Conservation (phyloP, 2,113 vertebrate species). For the Lophius piscatorius region DNA sequence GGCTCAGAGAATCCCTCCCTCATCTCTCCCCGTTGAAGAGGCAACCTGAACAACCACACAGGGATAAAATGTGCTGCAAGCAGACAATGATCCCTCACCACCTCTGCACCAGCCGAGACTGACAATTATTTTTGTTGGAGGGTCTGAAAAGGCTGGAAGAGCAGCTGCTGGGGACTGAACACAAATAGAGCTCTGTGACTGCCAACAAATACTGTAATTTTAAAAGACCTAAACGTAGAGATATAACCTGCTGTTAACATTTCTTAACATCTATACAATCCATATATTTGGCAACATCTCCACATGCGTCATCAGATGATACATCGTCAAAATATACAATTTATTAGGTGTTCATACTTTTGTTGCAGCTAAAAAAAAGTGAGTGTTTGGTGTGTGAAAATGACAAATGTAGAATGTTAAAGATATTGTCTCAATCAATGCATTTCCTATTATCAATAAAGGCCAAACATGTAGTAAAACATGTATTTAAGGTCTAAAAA, state of each 20-base stretch:
- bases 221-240: not conserved
- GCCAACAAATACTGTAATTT: slow-evolving; percentile 1
- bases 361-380: no score
- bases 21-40: not conserved
- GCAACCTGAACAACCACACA: slow-evolving; percentile 12
- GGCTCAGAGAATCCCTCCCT: not conserved
- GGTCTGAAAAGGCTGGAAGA: not conserved
- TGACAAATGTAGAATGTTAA: no score
- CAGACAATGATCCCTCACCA: slow-evolving; percentile 20
- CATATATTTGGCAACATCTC: no score
- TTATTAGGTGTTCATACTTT: no score
- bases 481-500: no score
- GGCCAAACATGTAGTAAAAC: no score
- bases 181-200: slow-evolving; percentile 2
- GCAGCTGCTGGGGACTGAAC: not conserved
- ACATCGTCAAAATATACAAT: no score
- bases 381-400: no score
- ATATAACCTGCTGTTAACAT: not conserved
- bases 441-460: no score
- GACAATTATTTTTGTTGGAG: slow-evolving; percentile 8
- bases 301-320: no score
- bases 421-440: no score
- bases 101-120: not conserved
- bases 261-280: not conserved
- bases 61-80: not conserved